Evolutionary conservation across 2,797 vertebrate species (phyloP).

Genomic region (Sebastes kiyomatsui): DNA sequence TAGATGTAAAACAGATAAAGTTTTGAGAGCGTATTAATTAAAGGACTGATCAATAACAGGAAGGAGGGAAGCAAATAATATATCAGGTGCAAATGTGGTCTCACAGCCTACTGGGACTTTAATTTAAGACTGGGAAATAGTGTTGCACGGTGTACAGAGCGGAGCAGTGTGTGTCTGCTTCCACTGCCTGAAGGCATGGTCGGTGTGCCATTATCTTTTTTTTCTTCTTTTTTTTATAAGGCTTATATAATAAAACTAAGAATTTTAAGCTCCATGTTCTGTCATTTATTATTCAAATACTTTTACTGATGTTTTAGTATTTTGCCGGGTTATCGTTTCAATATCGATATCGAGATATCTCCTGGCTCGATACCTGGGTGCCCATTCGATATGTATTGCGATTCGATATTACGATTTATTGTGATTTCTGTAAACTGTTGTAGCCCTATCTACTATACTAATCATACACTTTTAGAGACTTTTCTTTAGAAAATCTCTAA

Average conservation of each 20-base stretch:
- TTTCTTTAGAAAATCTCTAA: too few species aligned
- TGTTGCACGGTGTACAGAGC: background rate
- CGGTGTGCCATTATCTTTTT: background rate
- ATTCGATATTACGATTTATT: too few species aligned
- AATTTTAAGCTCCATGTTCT: background rate
- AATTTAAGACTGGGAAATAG: background rate
- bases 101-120: background rate
- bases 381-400: too few species aligned
- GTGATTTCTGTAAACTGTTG: too few species aligned
- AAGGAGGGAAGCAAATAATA: slow-evolving; percentile 23
- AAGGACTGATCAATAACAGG: slow-evolving; percentile 46
- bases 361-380: too few species aligned
- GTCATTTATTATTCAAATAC: background rate
- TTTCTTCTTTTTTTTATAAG: background rate
- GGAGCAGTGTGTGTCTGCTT: background rate
- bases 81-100: slow-evolving; percentile 31
- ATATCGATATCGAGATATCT: background rate
- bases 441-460: too few species aligned
- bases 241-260: background rate
- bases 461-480: too few species aligned
- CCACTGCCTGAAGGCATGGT: too few species aligned
- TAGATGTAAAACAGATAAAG: slow-evolving; percentile 63
- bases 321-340: background rate
- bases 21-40: slow-evolving; percentile 41
- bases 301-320: background rate